These are phyloP conservation scores for Erethizon dorsatum DNA, from an alignment of 2,797 vertebrate genomes.

Conservation along the genomic window DNA sequence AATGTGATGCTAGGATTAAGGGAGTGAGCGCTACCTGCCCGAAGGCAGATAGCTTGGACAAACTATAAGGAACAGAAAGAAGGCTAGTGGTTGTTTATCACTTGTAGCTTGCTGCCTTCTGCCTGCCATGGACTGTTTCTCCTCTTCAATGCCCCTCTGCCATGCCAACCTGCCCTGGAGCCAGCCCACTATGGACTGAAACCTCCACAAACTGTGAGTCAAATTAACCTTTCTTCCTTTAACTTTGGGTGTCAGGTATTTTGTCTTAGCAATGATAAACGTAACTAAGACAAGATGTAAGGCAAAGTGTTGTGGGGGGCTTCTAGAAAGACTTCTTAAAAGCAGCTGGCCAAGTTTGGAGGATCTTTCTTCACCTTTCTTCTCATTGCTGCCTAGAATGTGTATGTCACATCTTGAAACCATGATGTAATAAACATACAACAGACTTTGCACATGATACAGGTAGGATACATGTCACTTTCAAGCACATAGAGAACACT, in stretches of 20 bases:
- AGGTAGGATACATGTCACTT: not conserved
- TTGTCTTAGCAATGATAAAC: not conserved
- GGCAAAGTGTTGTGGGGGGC: not conserved
- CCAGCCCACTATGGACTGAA: not conserved
- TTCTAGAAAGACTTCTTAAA: constrained; percentile 9
- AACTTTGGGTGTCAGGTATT: not conserved
- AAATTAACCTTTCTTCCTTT: not conserved
- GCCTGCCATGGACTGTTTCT: not conserved
- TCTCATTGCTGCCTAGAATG: not conserved
- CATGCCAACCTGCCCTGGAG: not conserved
- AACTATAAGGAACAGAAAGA: not conserved
- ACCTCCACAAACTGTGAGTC: not conserved
- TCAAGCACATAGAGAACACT: not conserved
- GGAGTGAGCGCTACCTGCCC: not conserved
- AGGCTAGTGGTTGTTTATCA: not conserved
- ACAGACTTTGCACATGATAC: not conserved
- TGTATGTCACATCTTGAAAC: not conserved
- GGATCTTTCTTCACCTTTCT: not conserved
- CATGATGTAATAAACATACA: not conserved
- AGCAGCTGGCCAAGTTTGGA: not conserved
- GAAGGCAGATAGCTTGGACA: not conserved
- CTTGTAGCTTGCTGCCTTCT: not conserved
- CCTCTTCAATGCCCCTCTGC: not conserved
- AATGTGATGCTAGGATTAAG: not conserved
- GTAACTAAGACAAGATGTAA: not conserved